Base-by-base conservation (phyloP, 2,888 invertebrate genomes). In the Pseudanteris insignis region DNA sequence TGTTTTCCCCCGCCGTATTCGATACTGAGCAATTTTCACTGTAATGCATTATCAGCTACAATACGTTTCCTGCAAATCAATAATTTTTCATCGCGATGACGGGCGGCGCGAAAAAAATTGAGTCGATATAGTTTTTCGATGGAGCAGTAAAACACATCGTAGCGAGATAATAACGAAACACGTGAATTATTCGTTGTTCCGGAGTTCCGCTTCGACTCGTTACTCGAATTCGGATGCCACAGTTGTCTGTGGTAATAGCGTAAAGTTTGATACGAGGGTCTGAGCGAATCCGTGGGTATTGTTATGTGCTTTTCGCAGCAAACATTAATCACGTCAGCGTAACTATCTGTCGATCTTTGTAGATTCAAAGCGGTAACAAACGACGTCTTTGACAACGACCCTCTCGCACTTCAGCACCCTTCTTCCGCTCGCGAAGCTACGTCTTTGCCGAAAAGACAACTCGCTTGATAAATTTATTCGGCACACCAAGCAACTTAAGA, bases 271-370 rank as follows among this genome's bases (percentile, higher is more conserved):
- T 47, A 18, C 26, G 32, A 11, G 8, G 48, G 50, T 37, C 50
- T 46, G 54, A 30, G 32, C 32, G 37, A 58, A 38, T 48, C 38
- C 50, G 44, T 38, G 13, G 40, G 59, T 40, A 59, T 59, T 59
- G 59, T 59, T 59, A 59, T 40, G 59, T 41, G 59, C 47, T 26
- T 41, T 60, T 53, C 59, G 53, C 41, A 47, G 47, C 41, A 51
- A 51, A 60, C 68, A 66, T 67, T 68, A 67, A 68, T 66, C 68
- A 67, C 54, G 46, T 38, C 29, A 44, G 53, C 68, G 67, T 67
- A 68, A 68, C 68, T 66, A 67, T 68, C 68, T 50, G 59, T 38
- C 64, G 60, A 67, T 67, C 67, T 67, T 51, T 41, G 50, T 55
- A 59, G 54, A 63, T 54, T 48, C 55, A 53, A 63, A 40, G 36